Evolutionary conservation across 2,888 invertebrate genomes (phyloP).

Genomic region (Leptarthrus brevirostris): DNA sequence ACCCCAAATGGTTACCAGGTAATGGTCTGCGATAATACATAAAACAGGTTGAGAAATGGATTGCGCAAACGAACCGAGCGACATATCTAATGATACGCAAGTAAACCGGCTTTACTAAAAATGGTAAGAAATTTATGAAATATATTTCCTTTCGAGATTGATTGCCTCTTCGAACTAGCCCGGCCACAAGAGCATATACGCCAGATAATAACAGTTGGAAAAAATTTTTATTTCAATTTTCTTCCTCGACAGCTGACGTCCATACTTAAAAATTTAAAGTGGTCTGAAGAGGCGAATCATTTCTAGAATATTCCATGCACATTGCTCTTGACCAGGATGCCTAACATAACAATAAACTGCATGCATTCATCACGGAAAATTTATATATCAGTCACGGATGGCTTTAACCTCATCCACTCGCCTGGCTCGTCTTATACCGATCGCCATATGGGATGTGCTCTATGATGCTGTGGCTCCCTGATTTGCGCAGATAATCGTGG

Average conservation of each 20-base stretch:
- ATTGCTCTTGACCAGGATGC: constrained; percentile 2
- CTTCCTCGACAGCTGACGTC: not conserved
- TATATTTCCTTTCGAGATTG: not conserved
- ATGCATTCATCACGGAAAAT: constrained; percentile 41
- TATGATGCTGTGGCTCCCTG: not conserved
- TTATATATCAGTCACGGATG: constrained; percentile 44
- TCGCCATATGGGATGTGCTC: constrained; percentile 16
- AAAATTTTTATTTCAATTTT: not conserved
- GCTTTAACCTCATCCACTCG: constrained; percentile 14
- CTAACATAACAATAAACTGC: constrained; percentile 35
- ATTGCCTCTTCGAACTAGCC: not conserved
- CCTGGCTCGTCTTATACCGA: constrained; percentile 1
- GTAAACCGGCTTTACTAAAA: not conserved
- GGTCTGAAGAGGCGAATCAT: not conserved
- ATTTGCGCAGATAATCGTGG: not conserved
- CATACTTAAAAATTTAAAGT: not conserved
- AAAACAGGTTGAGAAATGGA: no score
- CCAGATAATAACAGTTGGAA: not conserved
- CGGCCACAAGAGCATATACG: not conserved
- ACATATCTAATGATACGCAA: no score
- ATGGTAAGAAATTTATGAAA: not conserved
- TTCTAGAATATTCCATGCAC: not conserved
- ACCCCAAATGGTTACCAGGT: not conserved
- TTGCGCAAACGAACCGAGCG: no score
- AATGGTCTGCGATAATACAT: no score